Evolutionary conservation across 2,888 invertebrate genomes (phyloP).

Genomic region (Brenthis hecate): DNA sequence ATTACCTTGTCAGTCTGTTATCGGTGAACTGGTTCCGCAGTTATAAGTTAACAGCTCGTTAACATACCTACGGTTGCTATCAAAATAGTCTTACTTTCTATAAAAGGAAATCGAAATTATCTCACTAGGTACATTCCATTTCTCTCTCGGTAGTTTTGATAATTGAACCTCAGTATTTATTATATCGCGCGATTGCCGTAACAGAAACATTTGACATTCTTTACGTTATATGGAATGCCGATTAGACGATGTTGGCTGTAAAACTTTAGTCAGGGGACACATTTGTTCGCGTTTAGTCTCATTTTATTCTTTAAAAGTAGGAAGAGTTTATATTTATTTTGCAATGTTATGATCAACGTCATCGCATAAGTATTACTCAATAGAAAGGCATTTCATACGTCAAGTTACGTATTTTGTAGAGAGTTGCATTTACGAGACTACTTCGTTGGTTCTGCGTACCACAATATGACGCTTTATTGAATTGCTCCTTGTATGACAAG

Average conservation of each 20-base stretch:
- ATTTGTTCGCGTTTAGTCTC: constrained; percentile 1
- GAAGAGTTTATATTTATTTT: constrained; percentile 1
- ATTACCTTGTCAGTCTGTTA: constrained; percentile 45
- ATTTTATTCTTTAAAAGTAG: constrained; percentile 1
- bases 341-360: constrained; percentile 23
- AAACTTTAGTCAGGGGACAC: constrained; percentile 20
- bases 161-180: constrained; percentile 70
- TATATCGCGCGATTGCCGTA: constrained; percentile 56
- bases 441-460: constrained; percentile 59
- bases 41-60: constrained; percentile 54
- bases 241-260: constrained; percentile 16
- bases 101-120: constrained; percentile 81
- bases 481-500: constrained; percentile 48
- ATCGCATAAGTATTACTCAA: constrained; percentile 26
- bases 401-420: constrained; percentile 24
- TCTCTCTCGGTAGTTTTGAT: constrained; percentile 75
- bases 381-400: constrained; percentile 48
- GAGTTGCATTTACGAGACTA: constrained; percentile 55
- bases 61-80: constrained; percentile 60
- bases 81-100: constrained; percentile 79
- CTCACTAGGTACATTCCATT: constrained; percentile 71
- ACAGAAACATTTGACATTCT: constrained; percentile 56
- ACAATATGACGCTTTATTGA: constrained; percentile 52
- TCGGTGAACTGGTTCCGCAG: constrained; percentile 55
- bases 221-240: constrained; percentile 45